Base-by-base conservation (phyloP, 1,140 invertebrate species). In the Drosophila simulans region DNA sequence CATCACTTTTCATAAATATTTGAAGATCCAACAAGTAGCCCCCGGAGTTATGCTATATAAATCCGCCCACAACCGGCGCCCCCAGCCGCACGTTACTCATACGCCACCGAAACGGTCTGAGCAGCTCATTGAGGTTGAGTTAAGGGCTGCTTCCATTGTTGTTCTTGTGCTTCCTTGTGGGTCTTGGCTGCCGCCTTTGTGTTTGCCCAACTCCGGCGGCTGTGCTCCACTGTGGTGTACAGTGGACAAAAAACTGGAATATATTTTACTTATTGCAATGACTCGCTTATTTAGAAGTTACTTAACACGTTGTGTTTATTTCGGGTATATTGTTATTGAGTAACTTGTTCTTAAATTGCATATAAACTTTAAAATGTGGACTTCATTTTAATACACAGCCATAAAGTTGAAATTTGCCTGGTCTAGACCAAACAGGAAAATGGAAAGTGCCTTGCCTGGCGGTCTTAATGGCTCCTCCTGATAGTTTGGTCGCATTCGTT, bases 21-120 rank as follows among this genome's bases (percentile, higher is more conserved):
- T 89, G 68, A 88, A 56, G 69, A 81, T 73, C 71, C 77, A 86
- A 86, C 79, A 86, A 88, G 84, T 84, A 88, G 84, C 77, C 84
- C 84, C 77, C 56, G 62, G 60, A 89, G 77, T 53, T 89, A 63
- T 84, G 84, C 80, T 35, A 68, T 69, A 88, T 58, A 82, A 69
- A 70, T 68, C 43, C 49, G 27, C 57, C 57, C 57, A 60, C 70
- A 84, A 65, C 49, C n/a, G 64, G 17, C 57, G 60, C 59, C 27
- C 43, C 27, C 42, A 35, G 43, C 27, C 43, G 65, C 68, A 77
- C 42, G 82, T 86, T 86, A 86, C 82, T 86, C 82, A 86, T 86
- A 86, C 82, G 82, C 82, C 82, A 59, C 59, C 55, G 68, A 56
- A 59, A n/a, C 63, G 22, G 53, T 27, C 57, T 22, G 40, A 37